Conservation (phyloP, 1,140 invertebrate species). For the Dendroctonus ponderosae region DNA sequence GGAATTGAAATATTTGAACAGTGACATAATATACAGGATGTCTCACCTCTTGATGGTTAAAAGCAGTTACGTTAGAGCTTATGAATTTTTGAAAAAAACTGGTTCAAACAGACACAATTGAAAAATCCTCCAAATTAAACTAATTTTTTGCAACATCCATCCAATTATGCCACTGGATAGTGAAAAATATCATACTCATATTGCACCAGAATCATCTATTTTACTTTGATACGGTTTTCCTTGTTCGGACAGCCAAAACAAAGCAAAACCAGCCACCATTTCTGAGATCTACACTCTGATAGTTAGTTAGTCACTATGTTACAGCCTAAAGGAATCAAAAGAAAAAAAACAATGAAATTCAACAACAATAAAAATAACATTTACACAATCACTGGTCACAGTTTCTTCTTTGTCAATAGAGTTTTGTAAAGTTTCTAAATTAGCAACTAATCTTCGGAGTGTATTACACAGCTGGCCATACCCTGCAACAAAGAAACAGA, state of each 20-base stretch:
- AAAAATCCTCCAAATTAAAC: no score
- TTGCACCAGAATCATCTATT: slow-evolving; percentile 37
- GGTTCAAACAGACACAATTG: no score
- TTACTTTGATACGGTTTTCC: slow-evolving; percentile 4
- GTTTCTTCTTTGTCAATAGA: slow-evolving; percentile 36
- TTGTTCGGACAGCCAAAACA: not conserved
- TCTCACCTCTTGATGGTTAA: no score
- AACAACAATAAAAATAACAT: slow-evolving; percentile 43
- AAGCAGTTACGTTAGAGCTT: no score
- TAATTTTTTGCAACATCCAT: no score
- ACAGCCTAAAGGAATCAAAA: slow-evolving; percentile 26
- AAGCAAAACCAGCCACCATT: not conserved
- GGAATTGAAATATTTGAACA: no score
- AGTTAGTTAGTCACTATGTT: slow-evolving; percentile 5
- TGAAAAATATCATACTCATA: slow-evolving; percentile 23
- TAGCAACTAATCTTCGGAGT: slow-evolving; percentile 43
- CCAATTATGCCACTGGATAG: no score
- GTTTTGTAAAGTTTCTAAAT: slow-evolving; percentile 36
- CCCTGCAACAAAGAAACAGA: slow-evolving; percentile 55
- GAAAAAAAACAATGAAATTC: slow-evolving; percentile 30
- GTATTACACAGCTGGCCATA: slow-evolving; percentile 62
- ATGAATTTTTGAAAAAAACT: no score
- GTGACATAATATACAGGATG: no score
- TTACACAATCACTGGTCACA: slow-evolving; percentile 45
- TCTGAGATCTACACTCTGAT: slow-evolving; percentile 34